Evolutionary conservation across 1,140 invertebrate genomes (phyloP).

Genomic region (Platyscapa corneri): DNA sequence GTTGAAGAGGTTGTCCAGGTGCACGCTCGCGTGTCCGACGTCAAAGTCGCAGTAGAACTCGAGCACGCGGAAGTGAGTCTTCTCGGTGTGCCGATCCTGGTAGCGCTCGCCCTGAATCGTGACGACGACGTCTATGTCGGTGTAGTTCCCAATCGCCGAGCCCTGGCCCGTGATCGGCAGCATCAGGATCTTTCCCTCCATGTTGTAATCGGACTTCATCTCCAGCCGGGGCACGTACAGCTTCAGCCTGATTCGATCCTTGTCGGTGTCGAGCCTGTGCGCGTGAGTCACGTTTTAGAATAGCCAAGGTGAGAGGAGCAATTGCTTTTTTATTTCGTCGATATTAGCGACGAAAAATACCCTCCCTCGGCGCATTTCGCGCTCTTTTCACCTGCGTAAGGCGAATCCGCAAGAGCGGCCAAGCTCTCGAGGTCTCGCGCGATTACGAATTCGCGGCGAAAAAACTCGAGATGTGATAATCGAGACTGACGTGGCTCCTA

Average conservation of each 20-base stretch:
- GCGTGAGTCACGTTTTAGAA: neutral
- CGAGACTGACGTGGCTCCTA: neutral
- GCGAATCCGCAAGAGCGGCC: no score
- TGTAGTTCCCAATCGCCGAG: slow-evolving; percentile 75
- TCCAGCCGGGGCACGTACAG: slow-evolving; percentile 76
- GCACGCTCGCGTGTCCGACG: slow-evolving; percentile 76
- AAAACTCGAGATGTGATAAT: neutral
- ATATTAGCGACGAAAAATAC: neutral
- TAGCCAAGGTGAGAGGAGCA: neutral
- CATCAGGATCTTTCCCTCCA: slow-evolving; percentile 78
- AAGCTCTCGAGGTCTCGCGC: neutral
- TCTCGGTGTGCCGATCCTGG: slow-evolving; percentile 65
- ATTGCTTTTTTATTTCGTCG: no score
- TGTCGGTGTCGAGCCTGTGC: slow-evolving; percentile 74
- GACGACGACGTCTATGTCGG: slow-evolving; percentile 78
- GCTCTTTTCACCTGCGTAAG: no score
- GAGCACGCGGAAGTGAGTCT: slow-evolving; percentile 76
- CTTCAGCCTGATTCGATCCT: slow-evolving; percentile 73
- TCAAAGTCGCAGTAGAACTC: slow-evolving; percentile 80
- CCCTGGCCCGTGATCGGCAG: slow-evolving; percentile 78
- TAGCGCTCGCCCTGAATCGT: slow-evolving; percentile 77
- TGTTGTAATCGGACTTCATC: slow-evolving; percentile 75
- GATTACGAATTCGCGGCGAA: neutral
- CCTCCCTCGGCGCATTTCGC: no score
- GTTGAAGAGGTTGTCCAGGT: slow-evolving; percentile 82